Evolutionary conservation across 2,888 invertebrate species (phyloP), one percentile per base, ranked within the genome.

Genomic region (Dysmachus trigonus): DNA sequence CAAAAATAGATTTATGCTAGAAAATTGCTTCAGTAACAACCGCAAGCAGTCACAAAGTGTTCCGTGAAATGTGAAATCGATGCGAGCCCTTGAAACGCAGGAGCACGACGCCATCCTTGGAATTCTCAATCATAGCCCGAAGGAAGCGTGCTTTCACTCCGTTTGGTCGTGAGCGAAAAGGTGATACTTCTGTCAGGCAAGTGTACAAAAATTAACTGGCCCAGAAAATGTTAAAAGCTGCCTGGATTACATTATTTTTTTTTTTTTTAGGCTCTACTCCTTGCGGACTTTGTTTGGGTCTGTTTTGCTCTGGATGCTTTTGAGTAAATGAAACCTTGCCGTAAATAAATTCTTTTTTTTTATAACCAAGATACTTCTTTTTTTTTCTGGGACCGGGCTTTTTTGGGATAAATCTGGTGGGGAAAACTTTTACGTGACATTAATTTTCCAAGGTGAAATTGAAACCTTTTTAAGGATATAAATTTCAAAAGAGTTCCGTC

Each of bases 21-120:
- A 79, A 79, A 47, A 79, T 79, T 72, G 35, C 15, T 83, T 72
- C 15, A 41, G 83, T 83, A 83, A 83, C 83, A 83, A 83, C 83
- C 83, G 15, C 83, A 83, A 83, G 72, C 71, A 71, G 83, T 83
- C 83, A 83, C 83, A 83, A 72, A 83, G 72, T 72, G 72, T 72
- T 83, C 72, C 30, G 2, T 71, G 38, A 41, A 71, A 83, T 83
- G 71, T 62, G 53, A 38, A 83, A 83, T 83, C 71, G 62, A 71
- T 71, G 15, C 53, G 22, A 41, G 41, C 72, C 71, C 71, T 71
- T 31, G 35, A 72, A 83, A 83, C 83, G 72, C 72, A 41, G 72
- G 53, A 83, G 72, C 41, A n/a, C 27, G 72, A 51, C n/a, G 41
- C 53, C 30, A 30, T 51, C 79, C 51, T 31, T 53, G 13, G 79